Conservation (phyloP, 53 echinoderm and acorn worm genomes). For the Mesocentrotus franciscanus region DNA sequence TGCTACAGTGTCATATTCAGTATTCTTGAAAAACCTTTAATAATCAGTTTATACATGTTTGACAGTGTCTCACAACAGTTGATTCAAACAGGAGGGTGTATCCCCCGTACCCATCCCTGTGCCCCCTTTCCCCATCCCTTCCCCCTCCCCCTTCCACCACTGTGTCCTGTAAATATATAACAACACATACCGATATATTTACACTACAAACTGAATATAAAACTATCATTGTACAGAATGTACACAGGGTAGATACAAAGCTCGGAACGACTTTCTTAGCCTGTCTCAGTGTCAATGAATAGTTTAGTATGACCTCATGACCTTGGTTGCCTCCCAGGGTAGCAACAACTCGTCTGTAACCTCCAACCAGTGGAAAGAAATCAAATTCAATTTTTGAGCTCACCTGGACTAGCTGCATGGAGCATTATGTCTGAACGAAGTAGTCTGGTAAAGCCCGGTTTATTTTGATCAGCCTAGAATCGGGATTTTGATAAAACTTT, state of each 20-base stretch:
- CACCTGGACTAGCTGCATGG: too few species aligned
- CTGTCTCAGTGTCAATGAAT: constrained; percentile 35
- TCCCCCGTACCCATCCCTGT: too few species aligned
- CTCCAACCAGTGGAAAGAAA: constrained; percentile 13
- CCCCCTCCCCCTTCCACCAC: neutral
- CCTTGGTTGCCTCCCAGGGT: neutral
- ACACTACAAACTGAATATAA: neutral
- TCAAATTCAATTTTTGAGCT: constrained; percentile 39
- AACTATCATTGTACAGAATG: neutral
- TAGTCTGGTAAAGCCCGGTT: neutral
- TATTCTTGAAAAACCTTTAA: too few species aligned
- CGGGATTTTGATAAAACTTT: too few species aligned
- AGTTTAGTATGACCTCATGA: constrained; percentile 19
- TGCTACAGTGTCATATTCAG: too few species aligned
- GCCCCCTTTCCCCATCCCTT: neutral
- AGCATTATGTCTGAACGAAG: neutral
- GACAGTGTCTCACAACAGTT: too few species aligned
- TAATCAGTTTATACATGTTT: too few species aligned
- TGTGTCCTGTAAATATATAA: neutral
- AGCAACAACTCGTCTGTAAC: neutral
- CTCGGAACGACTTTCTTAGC: neutral
- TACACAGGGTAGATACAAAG: neutral
- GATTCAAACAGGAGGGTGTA: too few species aligned
- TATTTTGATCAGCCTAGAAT: too few species aligned
- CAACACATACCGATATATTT: neutral